These are phyloP conservation scores for Bombus fervidus DNA, from an alignment of 1,140 invertebrate genomes.

Conservation along the genomic window DNA sequence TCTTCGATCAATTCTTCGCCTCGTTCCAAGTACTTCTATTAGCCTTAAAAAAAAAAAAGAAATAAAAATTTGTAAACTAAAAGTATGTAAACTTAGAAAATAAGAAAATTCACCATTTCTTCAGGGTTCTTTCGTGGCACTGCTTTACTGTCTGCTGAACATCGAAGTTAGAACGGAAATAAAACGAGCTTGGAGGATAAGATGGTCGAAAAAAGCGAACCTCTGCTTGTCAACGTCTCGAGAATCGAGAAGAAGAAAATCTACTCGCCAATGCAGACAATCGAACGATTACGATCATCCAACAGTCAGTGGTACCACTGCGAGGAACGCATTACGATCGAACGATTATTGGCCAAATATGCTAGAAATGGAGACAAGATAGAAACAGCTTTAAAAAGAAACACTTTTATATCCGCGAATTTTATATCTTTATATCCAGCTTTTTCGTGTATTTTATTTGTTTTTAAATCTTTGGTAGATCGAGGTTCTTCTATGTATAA, in stretches of 20 bases:
- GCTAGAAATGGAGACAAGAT: neutral
- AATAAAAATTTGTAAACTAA: neutral
- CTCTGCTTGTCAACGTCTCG: conserved; percentile 25
- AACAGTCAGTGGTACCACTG: neutral
- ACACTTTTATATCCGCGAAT: neutral
- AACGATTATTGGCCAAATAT: conserved; percentile 11
- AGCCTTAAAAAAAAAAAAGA: too few species aligned
- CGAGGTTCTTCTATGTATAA: neutral
- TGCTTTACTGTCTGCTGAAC: conserved; percentile 86
- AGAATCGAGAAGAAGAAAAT: neutral
- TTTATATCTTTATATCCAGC: neutral
- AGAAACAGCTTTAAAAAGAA: neutral
- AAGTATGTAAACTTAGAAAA: neutral
- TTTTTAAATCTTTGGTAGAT: neutral
- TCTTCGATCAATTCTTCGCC: conserved; percentile 88
- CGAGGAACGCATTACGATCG: conserved; percentile 21
- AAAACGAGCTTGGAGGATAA: conserved; percentile 66
- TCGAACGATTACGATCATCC: conserved; percentile 17
- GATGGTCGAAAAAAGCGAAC: conserved; percentile 63
- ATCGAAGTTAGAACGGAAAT: conserved; percentile 84
- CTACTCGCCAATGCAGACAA: conserved; percentile 2
- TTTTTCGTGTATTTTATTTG: neutral
- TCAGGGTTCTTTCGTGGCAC: conserved; percentile 85
- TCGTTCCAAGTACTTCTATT: conserved; percentile 86
- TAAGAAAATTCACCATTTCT: neutral